Evolutionary conservation across 2,888 invertebrate species (phyloP), one percentile per base, ranked within the genome.

Genomic region (Hypercompe scribonia): DNA sequence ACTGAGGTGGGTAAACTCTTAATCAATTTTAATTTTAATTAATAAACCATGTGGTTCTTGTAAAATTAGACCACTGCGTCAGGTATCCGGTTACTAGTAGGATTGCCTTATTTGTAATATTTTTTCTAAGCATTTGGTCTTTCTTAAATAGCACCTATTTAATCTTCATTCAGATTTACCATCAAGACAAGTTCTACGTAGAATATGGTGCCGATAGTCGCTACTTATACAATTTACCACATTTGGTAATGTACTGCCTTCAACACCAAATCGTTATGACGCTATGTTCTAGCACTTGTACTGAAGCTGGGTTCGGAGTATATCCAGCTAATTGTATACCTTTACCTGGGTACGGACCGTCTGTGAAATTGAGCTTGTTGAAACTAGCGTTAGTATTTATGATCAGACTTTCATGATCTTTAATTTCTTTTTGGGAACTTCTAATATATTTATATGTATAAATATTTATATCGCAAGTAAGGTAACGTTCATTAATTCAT

Each of bases 261-360:
- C 95, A 98, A 71, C 96, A 97, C 78, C 98, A 98, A 89, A 96
- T 97, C 66, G 97, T 98, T 2, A 97, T 98, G 96, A 94, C 97
- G 74, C 90, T 99, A 78, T 97, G 98, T 2, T 98, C 98, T 86
- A 97, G 97, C 84, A 97, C 98, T 46, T 98, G 98, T 86, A 97
- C 98, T 65, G 97, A 97, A 92, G 96, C 97, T 0, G 98, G 98
- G 0, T 96, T 99, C 54, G 99, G 99, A 7, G 97, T 98, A n/a
- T 99, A 99, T 90, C 99, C 99, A 0, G 92, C 92, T 0, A 95
- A 93, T 66, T 96, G 96, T 31, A 92, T 96, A 61, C 96, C 98
- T 0, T 90, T 96, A 80, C 96, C 97, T 66, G 98, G 98, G 0
- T 93, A 96, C 70, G 99, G 99, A 97, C 98, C 99, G 0, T 96